Evolutionary conservation across 2,888 invertebrate genomes (phyloP).

Genomic region (Euclidia mi): DNA sequence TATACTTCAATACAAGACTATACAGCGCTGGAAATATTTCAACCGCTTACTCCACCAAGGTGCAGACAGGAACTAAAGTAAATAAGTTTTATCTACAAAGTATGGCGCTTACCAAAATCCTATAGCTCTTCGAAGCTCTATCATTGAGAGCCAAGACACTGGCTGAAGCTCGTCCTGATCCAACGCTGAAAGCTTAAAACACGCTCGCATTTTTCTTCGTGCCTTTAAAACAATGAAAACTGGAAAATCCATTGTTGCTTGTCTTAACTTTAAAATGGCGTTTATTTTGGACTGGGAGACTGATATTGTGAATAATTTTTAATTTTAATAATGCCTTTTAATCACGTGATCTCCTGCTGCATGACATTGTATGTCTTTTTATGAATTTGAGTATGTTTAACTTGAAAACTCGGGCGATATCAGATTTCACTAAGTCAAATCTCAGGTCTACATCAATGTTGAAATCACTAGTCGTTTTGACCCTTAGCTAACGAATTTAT

Average conservation of each 20-base stretch:
- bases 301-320: conserved; percentile 1
- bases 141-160: conserved; percentile 55
- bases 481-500: too few species aligned
- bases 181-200: conserved; percentile 68
- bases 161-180: conserved; percentile 62
- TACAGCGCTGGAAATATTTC: neutral
- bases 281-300: conserved; percentile 28
- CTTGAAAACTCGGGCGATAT: too few species aligned
- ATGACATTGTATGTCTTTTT: too few species aligned
- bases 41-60: neutral
- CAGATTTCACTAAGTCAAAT: too few species aligned
- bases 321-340: too few species aligned
- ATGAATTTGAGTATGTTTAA: too few species aligned
- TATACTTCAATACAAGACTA: too few species aligned
- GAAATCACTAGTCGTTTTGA: too few species aligned
- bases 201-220: conserved; percentile 60
- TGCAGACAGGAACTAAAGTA: conserved; percentile 28
- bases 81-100: conserved; percentile 47
- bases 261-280: conserved; percentile 36
- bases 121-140: conserved; percentile 58
- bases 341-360: too few species aligned
- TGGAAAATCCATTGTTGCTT: conserved; percentile 48
- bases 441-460: too few species aligned
- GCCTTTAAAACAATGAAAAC: conserved; percentile 59
- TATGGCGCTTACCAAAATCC: conserved; percentile 46